Base-by-base conservation (phyloP, 1,140 invertebrate species). In the Procambarus virginalis region DNA sequence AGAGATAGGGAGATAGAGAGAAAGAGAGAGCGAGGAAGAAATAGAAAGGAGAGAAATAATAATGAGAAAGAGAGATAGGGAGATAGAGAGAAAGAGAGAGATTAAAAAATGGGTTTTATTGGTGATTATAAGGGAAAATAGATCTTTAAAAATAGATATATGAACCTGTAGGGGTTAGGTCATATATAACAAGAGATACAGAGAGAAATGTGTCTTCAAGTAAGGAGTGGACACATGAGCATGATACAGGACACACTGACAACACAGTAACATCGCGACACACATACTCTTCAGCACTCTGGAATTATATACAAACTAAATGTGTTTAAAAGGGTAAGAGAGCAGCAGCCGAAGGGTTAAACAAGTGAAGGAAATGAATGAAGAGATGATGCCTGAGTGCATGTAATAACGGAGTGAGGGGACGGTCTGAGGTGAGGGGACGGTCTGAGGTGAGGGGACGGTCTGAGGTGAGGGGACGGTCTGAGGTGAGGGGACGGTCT, bases 391-490 rank as follows among this genome's bases (percentile, higher is more conserved):
- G 75, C 2, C 75, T 45, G 12, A 34, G 84, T 58, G 84, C 51
- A 78, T 86, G 78, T 86, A 86, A 86, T 86, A 86, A 86, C 70
- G 34, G 73, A 34, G 48, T 46, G 46, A 76, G 73, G 84, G 84
- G 84, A 60, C 60, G 84, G 34, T 34, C 34, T 34, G 1, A 34
- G 0, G 34, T 34, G 34, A 34, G 34, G 34, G 34, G 34, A 34
- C 34, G 34, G 34, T 34, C 34, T 34, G 1, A 34, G 34, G 34
- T 34, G 34, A 34, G 34, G 34, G 34, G 34, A 34, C 0, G 34
- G 34, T 34, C 34, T 34, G 34, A 34, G 34, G 34, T 34, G 34
- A 34, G 34, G 34, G 34, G 34, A 34, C 0, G 34, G 34, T 34
- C 34, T 34, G 1, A 34, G 34, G 34, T 34, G 34, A 34, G 34